phyloP scores from a whole-genome alignment of 2,113 vertebrate genomes.

The Tragelaphus strepsiceros region DNA sequence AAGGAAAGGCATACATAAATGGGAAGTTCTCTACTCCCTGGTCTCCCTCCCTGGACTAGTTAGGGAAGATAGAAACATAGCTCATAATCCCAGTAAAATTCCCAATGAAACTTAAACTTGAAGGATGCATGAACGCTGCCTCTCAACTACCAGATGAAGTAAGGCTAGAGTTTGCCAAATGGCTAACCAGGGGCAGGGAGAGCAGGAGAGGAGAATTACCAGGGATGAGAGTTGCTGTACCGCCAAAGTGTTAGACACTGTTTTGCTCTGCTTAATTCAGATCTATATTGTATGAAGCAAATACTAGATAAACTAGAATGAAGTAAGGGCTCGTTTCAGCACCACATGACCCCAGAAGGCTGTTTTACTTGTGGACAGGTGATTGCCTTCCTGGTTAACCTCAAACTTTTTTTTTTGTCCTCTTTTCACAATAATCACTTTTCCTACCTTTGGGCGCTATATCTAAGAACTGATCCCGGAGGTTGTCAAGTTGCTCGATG shows the following conservation, averaged over 20 bases:
- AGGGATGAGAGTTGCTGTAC: not conserved
- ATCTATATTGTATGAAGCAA: not conserved
- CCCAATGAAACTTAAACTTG: not conserved
- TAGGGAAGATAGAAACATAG: not conserved
- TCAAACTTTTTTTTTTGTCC: not conserved
- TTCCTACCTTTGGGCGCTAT: conserved; percentile 88
- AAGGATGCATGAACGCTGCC: not conserved
- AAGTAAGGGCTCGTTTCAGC: not conserved
- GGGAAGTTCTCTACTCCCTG: not conserved
- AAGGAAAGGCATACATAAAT: not conserved
- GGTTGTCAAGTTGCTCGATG: conserved; percentile 83
- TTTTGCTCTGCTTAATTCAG: not conserved
- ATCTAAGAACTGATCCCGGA: conserved; percentile 82
- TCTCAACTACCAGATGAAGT: not conserved
- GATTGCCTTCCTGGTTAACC: not conserved
- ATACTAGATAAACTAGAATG: not conserved
- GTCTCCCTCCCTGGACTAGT: not conserved
- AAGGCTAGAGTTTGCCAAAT: not conserved
- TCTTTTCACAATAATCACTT: not conserved
- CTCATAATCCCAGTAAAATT: not conserved
- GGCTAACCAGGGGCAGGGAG: no score
- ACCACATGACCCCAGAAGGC: not conserved
- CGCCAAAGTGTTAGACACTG: not conserved
- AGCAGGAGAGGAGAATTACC: not conserved
- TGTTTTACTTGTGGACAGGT: not conserved